phyloP scores from a whole-genome alignment of 1,140 invertebrate species.

The Riptortus pedestris region DNA sequence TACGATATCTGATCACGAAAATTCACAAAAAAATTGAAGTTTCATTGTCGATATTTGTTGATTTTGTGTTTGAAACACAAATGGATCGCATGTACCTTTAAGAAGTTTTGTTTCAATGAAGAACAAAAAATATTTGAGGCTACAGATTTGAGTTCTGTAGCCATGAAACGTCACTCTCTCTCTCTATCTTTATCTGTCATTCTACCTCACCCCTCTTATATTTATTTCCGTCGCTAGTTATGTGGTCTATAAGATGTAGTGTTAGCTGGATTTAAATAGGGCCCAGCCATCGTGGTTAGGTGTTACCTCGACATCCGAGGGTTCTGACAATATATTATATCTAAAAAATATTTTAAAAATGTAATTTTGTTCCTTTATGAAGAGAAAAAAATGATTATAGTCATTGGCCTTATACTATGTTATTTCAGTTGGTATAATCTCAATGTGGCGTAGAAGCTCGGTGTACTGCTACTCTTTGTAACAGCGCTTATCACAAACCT shows the following conservation, averaged over 20 bases:
- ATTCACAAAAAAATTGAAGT: conserved; percentile 8
- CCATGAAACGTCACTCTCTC: neutral
- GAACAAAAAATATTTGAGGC: neutral
- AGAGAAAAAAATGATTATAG: conserved; percentile 6
- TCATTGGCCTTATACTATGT: conserved; percentile 23
- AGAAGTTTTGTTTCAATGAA: too few relatives aligned
- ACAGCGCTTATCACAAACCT: neutral
- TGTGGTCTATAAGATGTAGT: conserved; percentile 29
- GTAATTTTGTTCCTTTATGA: conserved; percentile 16
- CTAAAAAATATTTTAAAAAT: conserved; percentile 15
- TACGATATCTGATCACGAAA: conserved; percentile 4
- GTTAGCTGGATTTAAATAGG: conserved; percentile 17
- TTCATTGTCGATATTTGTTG: too few relatives aligned
- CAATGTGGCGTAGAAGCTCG: conserved; percentile 23
- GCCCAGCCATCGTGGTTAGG: neutral
- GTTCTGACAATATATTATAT: conserved; percentile 29
- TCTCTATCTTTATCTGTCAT: neutral
- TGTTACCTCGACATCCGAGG: conserved; percentile 24
- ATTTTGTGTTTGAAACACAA: too few relatives aligned
- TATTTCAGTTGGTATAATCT: conserved; percentile 15
- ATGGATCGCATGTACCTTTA: too few relatives aligned
- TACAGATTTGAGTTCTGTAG: neutral
- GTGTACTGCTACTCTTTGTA: neutral
- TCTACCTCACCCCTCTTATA: neutral
- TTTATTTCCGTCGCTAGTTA: conserved; percentile 24